phyloP scores from a whole-genome alignment of 2,113 vertebrate genomes.

The Podarcis cretensis region DNA sequence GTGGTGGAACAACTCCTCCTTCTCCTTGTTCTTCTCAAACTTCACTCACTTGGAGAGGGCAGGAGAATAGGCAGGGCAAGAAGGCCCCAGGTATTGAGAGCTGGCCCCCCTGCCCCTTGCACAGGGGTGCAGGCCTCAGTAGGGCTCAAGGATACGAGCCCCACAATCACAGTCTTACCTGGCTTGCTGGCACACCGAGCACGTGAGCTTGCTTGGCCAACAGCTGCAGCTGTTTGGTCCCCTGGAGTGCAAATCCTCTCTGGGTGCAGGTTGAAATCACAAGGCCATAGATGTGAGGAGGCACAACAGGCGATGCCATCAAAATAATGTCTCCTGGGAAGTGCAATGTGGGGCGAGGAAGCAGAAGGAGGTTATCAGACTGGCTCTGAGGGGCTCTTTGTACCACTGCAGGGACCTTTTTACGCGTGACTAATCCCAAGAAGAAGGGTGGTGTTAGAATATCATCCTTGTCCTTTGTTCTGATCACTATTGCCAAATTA shows the following conservation, averaged over 20 bases:
- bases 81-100: neutral
- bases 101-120: neutral
- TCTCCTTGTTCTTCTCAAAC: neutral
- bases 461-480: neutral
- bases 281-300: slow-evolving; percentile 62
- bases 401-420: neutral
- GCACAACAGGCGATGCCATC: slow-evolving; percentile 71
- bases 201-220: slow-evolving; percentile 36
- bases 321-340: slow-evolving; percentile 71
- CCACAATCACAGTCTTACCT: slow-evolving; percentile 63
- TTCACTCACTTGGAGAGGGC: neutral
- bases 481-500: neutral
- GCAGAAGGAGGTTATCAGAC: neutral
- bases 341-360: neutral
- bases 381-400: slow-evolving; percentile 9
- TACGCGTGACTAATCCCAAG: neutral
- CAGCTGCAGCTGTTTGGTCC: slow-evolving; percentile 68
- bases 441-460: neutral
- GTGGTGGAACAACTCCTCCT: neutral
- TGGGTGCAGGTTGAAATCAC: slow-evolving; percentile 66
- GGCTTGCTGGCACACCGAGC: slow-evolving; percentile 68
- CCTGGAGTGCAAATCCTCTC: slow-evolving; percentile 73
- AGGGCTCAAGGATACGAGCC: neutral
- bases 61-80: neutral
- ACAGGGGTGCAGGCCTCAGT: neutral